phyloP scores from a whole-genome alignment of 2,888 invertebrate genomes.

The Xylota segnis region DNA sequence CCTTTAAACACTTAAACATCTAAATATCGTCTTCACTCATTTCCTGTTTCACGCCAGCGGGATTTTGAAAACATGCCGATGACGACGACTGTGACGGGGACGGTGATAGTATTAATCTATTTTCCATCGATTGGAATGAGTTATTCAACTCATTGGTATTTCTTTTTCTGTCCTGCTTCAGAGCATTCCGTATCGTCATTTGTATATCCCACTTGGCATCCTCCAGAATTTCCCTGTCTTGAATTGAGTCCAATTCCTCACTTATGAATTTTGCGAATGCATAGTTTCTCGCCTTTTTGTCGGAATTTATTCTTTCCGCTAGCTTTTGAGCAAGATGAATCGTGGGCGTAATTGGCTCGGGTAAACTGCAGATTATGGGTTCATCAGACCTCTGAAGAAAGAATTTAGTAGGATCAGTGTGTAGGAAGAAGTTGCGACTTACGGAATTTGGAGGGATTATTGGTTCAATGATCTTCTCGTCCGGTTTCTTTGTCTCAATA shows the following conservation, averaged over 20 bases:
- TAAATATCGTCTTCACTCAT: slow-evolving; percentile 14
- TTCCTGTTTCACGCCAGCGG: neutral
- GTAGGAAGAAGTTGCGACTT: neutral
- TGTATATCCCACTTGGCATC: slow-evolving; percentile 42
- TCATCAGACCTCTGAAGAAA: neutral
- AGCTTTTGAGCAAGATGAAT: neutral
- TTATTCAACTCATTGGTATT: neutral
- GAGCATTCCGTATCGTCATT: slow-evolving; percentile 23
- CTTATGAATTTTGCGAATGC: slow-evolving; percentile 23
- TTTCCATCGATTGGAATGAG: neutral
- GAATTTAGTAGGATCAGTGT: neutral
- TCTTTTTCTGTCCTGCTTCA: slow-evolving; percentile 19
- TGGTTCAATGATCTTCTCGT: neutral
- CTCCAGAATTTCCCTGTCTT: slow-evolving; percentile 24
- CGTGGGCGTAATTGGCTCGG: neutral
- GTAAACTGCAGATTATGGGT: neutral
- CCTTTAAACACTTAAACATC: neutral
- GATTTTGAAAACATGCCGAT: neutral
- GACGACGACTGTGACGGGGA: slow-evolving; percentile 24
- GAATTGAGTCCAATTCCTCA: slow-evolving; percentile 27
- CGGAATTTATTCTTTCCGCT: neutral
- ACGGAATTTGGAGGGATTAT: neutral
- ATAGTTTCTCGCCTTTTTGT: slow-evolving; percentile 7
- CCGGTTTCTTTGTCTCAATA: neutral
- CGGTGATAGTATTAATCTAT: neutral